Base-by-base conservation (phyloP, 2,888 invertebrate species). In the Ferrisia virgata region DNA sequence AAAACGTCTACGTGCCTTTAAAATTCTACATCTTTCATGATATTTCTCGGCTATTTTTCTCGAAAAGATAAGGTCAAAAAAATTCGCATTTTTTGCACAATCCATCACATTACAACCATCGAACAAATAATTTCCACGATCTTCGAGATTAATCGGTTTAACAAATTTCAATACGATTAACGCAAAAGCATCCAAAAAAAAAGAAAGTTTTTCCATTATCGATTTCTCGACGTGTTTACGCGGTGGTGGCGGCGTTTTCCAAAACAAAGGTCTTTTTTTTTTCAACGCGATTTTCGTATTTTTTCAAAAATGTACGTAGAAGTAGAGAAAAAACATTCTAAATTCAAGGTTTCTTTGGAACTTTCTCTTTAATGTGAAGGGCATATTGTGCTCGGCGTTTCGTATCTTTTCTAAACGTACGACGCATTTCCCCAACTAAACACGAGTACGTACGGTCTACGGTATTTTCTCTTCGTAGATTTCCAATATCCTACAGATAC, bases 311-410 rank as follows among this genome's bases (percentile, higher is more conserved):
- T 22, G 53, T 53, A 53, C 53, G 1, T 18, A 6, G 5, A 2
- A 18, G 53, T 22, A 22, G 22, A 53, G 53, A 64, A 64, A 64
- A 28, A 64, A 28, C 64, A 64, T 64, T 64, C 64, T 25, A 28
- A 64, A 64, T 64, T 64, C 64, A 64, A 64, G 64, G 64, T 64
- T 64, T 28, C 64, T 25, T 64, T 64, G 64, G 64, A 64, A 64
- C 64, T 64, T 64, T 64, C 64, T 64, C 64, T 64, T 64, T 64
- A 64, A 64, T 28, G 64, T 64, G 64, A 64, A 64, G 64, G 64
- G 64, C 64, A 64, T 64, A 53, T 53, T 53, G 53, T 53, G 53
- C 53, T 64, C 64, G 64, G 64, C 64, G 25, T 64, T 64, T 28
- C 64, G 25, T 28, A 64, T 64, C 28, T 64, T 64, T 15, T 64